Evolutionary conservation across 2,797 vertebrate genomes (phyloP).

Genomic region (Leptatherina wallacei): DNA sequence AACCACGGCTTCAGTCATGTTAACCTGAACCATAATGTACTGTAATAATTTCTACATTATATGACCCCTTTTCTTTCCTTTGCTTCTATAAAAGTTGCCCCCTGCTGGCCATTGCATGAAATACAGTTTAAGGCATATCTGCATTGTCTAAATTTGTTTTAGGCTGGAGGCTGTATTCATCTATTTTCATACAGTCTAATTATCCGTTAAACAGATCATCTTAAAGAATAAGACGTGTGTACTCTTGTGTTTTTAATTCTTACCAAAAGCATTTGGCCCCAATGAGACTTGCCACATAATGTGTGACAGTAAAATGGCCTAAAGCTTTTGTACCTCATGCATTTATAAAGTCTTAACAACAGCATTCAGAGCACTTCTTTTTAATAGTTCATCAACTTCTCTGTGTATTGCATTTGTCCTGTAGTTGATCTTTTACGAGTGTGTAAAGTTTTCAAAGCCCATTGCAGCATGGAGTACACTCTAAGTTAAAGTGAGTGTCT

Average conservation of each 20-base stretch:
- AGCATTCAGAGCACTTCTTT: constrained; percentile 32
- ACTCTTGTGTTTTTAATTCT: constrained; percentile 21
- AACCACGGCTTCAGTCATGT: neutral
- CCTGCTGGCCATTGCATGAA: neutral
- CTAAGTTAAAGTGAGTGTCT: constrained; percentile 53
- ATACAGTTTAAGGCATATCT: neutral
- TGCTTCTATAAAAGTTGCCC: neutral
- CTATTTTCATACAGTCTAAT: constrained; percentile 1
- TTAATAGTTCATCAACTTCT: constrained; percentile 17
- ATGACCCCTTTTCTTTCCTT: neutral
- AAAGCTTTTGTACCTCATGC: constrained; percentile 13
- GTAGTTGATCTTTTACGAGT: constrained; percentile 25
- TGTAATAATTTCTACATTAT: neutral
- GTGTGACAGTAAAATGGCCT: constrained; percentile 3
- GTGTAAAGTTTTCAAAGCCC: constrained; percentile 32
- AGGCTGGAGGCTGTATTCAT: neutral
- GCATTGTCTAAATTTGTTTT: neutral
- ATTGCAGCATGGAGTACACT: constrained; percentile 48
- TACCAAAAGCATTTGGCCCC: constrained; percentile 25
- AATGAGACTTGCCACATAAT: neutral
- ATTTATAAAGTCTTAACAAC: constrained; percentile 20
- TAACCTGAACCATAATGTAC: neutral
- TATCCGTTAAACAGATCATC: neutral
- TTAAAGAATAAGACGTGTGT: neutral
- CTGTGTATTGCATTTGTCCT: constrained; percentile 7